A percentile compares a stretch with the other conserved stretches of the same genome.
phyloP scores from a whole-genome alignment of 2,113 vertebrate species.

The Rallus limicola region DNA sequence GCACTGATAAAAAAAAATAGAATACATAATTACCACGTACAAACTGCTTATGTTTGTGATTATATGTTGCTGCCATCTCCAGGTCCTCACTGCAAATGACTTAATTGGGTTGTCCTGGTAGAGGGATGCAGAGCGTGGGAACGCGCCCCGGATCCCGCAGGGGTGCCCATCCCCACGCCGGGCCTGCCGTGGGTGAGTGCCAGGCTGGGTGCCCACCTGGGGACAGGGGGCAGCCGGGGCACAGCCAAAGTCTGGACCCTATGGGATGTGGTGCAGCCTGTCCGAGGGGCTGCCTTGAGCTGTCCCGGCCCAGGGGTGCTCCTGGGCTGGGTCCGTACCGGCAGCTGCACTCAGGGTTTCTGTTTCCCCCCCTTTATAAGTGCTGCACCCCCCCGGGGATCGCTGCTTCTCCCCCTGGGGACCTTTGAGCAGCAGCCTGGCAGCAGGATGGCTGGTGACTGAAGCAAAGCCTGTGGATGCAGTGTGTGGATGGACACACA shows the following conservation, averaged over 20 bases:
- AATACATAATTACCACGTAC: slow-evolving; percentile 75
- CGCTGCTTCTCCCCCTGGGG: neutral
- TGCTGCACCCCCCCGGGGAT: accelerated
- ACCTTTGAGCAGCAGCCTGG: neutral
- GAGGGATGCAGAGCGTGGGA: neutral
- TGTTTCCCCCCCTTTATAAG: neutral
- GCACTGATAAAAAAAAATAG: slow-evolving; percentile 71
- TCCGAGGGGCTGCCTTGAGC: accelerated
- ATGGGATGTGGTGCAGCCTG: neutral
- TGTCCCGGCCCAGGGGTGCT: neutral
- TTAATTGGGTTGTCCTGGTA: slow-evolving; percentile 61
- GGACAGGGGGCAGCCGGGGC: accelerated
- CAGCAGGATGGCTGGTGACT: accelerated
- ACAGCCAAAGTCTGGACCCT: accelerated
- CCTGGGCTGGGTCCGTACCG: accelerated
- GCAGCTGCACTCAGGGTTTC: neutral
- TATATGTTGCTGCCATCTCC: slow-evolving; percentile 82
- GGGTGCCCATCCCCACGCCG: accelerated
- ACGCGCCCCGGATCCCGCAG: accelerated
- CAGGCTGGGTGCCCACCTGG: accelerated
- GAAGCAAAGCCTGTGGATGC: accelerated
- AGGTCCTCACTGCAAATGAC: slow-evolving; percentile 74
- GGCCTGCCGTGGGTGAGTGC: accelerated
- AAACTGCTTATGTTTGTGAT: slow-evolving; percentile 78
- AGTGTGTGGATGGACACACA: neutral